Percentiles rank a stretch among this genome's conserved stretches.
These are phyloP conservation scores for Micropoecilia bifurca DNA, from an alignment of 2,797 vertebrate species.

Conservation along the genomic window DNA sequence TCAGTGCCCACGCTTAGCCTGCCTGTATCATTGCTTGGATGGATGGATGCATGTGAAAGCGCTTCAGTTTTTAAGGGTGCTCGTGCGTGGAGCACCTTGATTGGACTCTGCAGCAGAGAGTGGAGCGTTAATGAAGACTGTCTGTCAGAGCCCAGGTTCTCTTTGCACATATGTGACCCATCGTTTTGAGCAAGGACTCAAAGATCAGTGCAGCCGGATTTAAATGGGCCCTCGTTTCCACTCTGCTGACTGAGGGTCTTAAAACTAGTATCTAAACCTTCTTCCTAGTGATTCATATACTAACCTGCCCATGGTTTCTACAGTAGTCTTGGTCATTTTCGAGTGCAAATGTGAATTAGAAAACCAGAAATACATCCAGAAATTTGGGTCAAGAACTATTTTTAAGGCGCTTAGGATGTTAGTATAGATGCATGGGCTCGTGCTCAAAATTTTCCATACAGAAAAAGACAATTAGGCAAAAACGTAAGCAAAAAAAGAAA, in stretches of 20 bases:
- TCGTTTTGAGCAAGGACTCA: constrained; percentile 47
- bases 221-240: constrained; percentile 50
- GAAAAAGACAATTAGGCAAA: background rate
- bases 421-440: no score
- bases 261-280: constrained; percentile 54
- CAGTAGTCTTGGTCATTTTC: background rate
- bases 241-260: constrained; percentile 29
- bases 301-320: constrained; percentile 22
- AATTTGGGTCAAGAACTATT: background rate
- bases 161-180: constrained; percentile 51
- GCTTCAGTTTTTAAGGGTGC: constrained; percentile 54
- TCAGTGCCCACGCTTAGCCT: constrained; percentile 69
- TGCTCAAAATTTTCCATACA: background rate
- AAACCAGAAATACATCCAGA: background rate
- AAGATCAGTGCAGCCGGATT: constrained; percentile 49
- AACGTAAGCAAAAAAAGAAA: background rate
- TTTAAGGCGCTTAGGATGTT: background rate
- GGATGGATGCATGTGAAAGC: constrained; percentile 29
- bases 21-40: constrained; percentile 61
- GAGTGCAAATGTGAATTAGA: constrained; percentile 9
- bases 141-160: constrained; percentile 55
- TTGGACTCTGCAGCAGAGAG: constrained; percentile 69
- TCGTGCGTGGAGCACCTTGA: constrained; percentile 70
- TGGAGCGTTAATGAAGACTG: constrained; percentile 70
- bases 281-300: constrained; percentile 10